Percentiles rank a stretch among this genome's conserved stretches.
Evolutionary conservation across 1,140 invertebrate genomes (phyloP).

Genomic region (Gryllus bimaculatus): DNA sequence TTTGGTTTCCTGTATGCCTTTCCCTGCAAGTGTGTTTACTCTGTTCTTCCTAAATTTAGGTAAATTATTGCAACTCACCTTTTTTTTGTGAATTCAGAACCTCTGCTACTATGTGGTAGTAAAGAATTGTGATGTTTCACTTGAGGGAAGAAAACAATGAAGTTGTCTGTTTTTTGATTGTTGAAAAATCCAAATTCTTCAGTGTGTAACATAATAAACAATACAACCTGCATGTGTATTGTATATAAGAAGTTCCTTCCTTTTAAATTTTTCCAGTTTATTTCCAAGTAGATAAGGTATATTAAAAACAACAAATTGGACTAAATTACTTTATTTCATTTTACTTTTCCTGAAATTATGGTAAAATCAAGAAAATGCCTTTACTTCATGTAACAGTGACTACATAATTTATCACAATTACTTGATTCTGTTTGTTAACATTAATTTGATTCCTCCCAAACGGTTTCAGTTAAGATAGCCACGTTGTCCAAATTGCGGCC

Average conservation of each 20-base stretch:
- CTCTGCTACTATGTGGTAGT: not conserved
- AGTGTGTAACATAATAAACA: not conserved
- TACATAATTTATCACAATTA: no score
- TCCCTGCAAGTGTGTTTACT: not conserved
- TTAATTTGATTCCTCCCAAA: slow-evolving; percentile 43
- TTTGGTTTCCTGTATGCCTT: not conserved
- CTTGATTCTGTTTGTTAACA: no score
- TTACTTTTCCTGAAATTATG: no score
- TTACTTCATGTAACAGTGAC: no score
- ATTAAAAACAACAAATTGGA: no score
- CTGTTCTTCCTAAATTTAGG: not conserved
- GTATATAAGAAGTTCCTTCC: not conserved
- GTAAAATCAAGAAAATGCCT: no score
- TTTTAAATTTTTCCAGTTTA: not conserved
- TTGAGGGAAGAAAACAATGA: not conserved
- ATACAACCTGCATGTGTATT: not conserved
- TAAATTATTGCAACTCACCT: not conserved
- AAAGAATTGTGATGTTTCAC: not conserved
- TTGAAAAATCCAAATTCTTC: not conserved
- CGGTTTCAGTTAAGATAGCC: slow-evolving; percentile 64
- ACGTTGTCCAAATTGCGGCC: slow-evolving; percentile 57
- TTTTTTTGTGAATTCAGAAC: not conserved
- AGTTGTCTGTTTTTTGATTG: not conserved
- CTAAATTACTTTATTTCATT: no score
- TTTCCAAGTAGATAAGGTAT: no score